Evolutionary conservation across 2,888 invertebrate species (phyloP).

Genomic region (Junonia oenone): DNA sequence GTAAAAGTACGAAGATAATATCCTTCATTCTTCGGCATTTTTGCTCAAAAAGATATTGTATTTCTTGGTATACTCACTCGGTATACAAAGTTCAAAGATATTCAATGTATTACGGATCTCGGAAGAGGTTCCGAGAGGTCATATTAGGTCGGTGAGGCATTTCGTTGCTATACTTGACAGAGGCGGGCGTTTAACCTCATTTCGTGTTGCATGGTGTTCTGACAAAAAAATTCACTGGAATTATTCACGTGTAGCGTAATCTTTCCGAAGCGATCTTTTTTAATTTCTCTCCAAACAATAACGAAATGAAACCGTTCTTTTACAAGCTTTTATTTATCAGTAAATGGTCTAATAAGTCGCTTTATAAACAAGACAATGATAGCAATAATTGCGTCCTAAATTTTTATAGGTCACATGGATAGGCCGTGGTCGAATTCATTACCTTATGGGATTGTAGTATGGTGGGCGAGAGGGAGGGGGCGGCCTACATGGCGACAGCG

Average conservation of each 20-base stretch:
- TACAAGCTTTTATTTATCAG: no score
- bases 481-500: conserved; percentile 63
- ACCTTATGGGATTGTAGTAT: conserved; percentile 57
- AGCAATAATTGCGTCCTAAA: conserved; percentile 59
- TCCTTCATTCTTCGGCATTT: not conserved
- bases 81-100: not conserved
- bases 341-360: conserved; percentile 12
- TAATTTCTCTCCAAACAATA: not conserved
- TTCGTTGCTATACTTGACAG: conserved; percentile 38
- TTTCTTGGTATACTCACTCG: not conserved
- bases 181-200: conserved; percentile 44
- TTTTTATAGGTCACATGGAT: conserved; percentile 69
- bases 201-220: conserved; percentile 41
- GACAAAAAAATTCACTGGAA: not conserved
- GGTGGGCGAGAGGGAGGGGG: conserved; percentile 40
- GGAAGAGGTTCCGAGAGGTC: conserved; percentile 35
- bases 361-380: conserved; percentile 30
- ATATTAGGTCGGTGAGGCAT: conserved; percentile 40
- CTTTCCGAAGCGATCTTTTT: not conserved
- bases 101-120: conserved; percentile 34
- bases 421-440: conserved; percentile 68
- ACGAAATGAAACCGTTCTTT: not conserved
- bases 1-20: not conserved
- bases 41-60: not conserved
- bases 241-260: not conserved